These are phyloP conservation scores for Habroteleia sp. DNA, from an alignment of 2,888 invertebrate species.

Conservation along the genomic window DNA sequence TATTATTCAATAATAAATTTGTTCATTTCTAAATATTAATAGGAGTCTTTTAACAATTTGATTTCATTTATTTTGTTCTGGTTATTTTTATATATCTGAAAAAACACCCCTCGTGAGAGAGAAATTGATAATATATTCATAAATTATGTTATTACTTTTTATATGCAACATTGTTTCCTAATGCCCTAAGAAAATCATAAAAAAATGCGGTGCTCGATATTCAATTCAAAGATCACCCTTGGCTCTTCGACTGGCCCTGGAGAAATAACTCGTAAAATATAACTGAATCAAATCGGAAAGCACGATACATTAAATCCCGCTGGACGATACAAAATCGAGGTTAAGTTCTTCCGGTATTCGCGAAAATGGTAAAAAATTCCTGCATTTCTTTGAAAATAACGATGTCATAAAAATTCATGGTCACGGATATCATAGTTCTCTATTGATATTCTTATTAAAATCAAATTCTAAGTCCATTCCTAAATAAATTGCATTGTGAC, in stretches of 20 bases:
- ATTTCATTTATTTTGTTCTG: conserved; percentile 7
- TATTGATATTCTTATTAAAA: conserved; percentile 35
- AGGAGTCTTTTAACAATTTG: too few species aligned
- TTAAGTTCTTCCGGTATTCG: conserved; percentile 78
- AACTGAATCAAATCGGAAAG: conserved; percentile 77
- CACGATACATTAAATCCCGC: conserved; percentile 72
- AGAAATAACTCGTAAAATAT: conserved; percentile 72
- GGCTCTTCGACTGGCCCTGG: conserved; percentile 59
- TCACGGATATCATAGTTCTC: conserved; percentile 4
- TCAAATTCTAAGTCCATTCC: not conserved
- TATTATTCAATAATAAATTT: too few species aligned
- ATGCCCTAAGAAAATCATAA: conserved; percentile 51
- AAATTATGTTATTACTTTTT: conserved; percentile 55
- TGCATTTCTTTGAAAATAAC: conserved; percentile 66
- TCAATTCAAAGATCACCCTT: conserved; percentile 65
- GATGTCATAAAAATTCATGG: conserved; percentile 65
- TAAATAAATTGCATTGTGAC: not conserved
- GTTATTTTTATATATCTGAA: conserved; percentile 13
- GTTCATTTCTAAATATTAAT: too few species aligned
- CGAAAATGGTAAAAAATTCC: conserved; percentile 44
- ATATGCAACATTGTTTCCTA: conserved; percentile 56
- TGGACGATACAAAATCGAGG: conserved; percentile 75
- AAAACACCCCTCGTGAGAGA: conserved; percentile 8
- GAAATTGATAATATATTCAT: conserved; percentile 50
- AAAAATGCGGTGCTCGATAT: conserved; percentile 65